Evolutionary conservation across 2,888 invertebrate genomes (phyloP), one percentile per base, ranked within the genome.

Genomic region (Leptopterna dolabrata): DNA sequence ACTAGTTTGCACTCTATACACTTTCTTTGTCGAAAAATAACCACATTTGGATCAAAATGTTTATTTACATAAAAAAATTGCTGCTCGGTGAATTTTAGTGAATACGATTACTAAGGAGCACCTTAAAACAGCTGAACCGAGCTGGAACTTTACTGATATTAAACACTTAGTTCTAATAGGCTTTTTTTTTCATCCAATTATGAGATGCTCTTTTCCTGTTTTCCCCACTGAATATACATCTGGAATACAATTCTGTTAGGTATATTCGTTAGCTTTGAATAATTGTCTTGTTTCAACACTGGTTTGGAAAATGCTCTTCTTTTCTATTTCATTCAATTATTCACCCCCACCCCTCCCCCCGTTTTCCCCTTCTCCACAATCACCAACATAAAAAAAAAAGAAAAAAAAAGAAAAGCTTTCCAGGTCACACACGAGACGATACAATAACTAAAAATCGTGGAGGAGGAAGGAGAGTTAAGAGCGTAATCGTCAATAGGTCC

Each of bases 1-100:
- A 89, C 89, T 89, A 89, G 89, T 87, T 89, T 88, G 89, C 88
- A 88, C 87, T 88, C 88, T 89, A 89, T 89, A 89, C 89, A 89
- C 88, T 89, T 88, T 89, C 87, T 63, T 70, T 41, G 19, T 76
- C 71, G 73, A 89, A 89, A 89, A 89, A 89, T 89, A 89, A 89
- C 88, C 89, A 86, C 85, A 78, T 87, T 85, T 83, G 84, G 78
- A 36, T 86, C 47, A 41, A 78, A 29, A 47, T 36, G 29, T 86
- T 78, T 80, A 78, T 86, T 55, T 88, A 78, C 84, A 87, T 84
- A 76, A 41, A 84, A 41, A 84, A 41, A 70, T 70, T 70, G 30
- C 83, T 41, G 83, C 70, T 83, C 70, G 41, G 63, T 83, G 63
- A 41, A 63, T 70, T 70, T 83, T 41, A 41, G 63, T 24, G 51